A percentile compares a stretch with the other conserved stretches of the same genome.
Conservation (phyloP, 2,113 vertebrate genomes). For the Scopus umbretta region DNA sequence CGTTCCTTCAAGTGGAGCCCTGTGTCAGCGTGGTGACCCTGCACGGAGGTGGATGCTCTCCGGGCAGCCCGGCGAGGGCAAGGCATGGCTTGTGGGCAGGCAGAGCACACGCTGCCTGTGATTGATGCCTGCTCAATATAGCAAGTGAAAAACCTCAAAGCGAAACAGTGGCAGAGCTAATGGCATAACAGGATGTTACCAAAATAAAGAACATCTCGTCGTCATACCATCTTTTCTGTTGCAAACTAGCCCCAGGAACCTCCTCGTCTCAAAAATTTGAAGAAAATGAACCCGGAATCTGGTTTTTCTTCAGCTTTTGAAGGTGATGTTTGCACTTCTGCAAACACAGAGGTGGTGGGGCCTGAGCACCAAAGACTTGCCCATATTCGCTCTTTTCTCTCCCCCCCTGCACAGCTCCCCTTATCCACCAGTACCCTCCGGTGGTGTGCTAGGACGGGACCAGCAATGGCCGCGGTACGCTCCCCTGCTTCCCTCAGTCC, state of each 20-base stretch:
- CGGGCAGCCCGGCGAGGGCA: rapidly evolving
- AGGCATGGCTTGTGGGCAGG: not conserved
- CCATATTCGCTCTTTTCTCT: not conserved
- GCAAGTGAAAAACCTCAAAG: conserved; percentile 42
- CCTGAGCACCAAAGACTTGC: not conserved
- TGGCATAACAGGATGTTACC: conserved; percentile 54
- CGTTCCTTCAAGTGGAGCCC: not conserved
- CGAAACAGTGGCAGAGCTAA: rapidly evolving
- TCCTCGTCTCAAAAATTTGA: not conserved
- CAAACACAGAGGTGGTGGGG: not conserved
- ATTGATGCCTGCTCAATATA: not conserved
- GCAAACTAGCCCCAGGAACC: not conserved
- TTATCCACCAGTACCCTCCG: not conserved
- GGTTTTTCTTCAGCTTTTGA: not conserved
- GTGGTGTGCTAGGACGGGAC: rapidly evolving
- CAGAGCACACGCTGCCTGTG: not conserved
- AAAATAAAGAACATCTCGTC: not conserved
- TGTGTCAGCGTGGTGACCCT: rapidly evolving
- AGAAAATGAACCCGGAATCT: not conserved
- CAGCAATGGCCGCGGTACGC: rapidly evolving
- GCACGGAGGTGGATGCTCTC: not conserved
- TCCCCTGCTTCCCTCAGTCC: not conserved
- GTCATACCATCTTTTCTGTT: not conserved
- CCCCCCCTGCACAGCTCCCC: not conserved
- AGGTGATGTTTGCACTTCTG: not conserved